Percentiles rank a stretch among this genome's conserved stretches.
Evolutionary conservation across 2,888 invertebrate species (phyloP).

Genomic region (Agrochola lota): DNA sequence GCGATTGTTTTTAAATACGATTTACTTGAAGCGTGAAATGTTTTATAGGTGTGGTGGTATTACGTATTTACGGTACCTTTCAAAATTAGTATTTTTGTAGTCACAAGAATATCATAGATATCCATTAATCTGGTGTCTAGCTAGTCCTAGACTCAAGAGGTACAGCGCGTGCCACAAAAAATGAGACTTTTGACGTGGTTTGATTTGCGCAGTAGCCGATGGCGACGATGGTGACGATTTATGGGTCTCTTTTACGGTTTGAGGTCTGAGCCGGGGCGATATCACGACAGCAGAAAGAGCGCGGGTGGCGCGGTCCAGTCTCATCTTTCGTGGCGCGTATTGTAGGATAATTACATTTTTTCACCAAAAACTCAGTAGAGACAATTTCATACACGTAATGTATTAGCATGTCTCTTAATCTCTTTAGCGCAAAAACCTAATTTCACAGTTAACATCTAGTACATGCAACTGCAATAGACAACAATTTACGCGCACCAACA

Average conservation of each 20-base stretch:
- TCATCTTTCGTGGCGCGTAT: not conserved
- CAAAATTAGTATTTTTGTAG: not conserved
- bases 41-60: not conserved
- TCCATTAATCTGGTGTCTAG: not conserved
- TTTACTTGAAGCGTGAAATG: conserved; percentile 7
- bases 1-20: conserved; percentile 29
- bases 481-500: conserved; percentile 3
- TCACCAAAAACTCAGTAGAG: not conserved
- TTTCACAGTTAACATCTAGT: conserved; percentile 12
- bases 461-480: conserved; percentile 2
- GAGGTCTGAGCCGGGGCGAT: no score
- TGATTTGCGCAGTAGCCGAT: no score
- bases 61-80: not conserved
- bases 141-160: not conserved
- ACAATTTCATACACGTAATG: not conserved
- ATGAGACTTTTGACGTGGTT: no score
- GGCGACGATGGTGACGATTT: no score
- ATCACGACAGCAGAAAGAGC: no score
- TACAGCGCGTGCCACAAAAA: not conserved
- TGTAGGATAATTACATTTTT: not conserved
- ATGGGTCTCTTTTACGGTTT: no score
- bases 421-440: not conserved
- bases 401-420: not conserved
- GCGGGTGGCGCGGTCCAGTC: no score
- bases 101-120: not conserved